Conservation (phyloP, 2,113 vertebrate species). For the Lampris megalopsis region DNA sequence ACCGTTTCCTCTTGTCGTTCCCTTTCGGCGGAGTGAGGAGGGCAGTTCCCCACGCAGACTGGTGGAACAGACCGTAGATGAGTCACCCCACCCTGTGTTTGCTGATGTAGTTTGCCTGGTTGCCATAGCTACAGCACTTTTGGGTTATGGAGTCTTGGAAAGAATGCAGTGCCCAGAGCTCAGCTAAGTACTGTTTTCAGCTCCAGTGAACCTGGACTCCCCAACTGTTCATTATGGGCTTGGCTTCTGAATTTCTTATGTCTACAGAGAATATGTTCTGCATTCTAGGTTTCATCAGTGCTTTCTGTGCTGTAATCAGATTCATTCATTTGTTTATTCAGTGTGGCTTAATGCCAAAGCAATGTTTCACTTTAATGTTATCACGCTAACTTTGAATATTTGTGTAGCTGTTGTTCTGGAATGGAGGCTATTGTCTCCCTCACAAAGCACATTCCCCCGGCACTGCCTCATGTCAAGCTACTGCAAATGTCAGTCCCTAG, state of each 20-base stretch:
- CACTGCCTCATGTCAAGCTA: not conserved
- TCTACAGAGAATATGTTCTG: not conserved
- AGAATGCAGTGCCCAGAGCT: slow-evolving; percentile 21
- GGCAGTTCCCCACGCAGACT: slow-evolving; percentile 52
- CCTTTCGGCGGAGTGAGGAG: slow-evolving; percentile 24
- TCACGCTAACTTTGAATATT: not conserved
- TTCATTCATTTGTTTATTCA: slow-evolving; percentile 6
- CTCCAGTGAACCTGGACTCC: not conserved
- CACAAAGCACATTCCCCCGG: not conserved
- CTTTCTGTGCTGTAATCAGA: not conserved
- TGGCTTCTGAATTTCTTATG: not conserved
- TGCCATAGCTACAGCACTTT: slow-evolving; percentile 69
- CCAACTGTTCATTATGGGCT: not conserved
- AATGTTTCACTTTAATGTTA: too few species aligned
- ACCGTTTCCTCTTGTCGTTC: not conserved
- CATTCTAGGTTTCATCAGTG: not conserved
- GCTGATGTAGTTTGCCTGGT: slow-evolving; percentile 65
- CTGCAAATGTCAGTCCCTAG: not conserved
- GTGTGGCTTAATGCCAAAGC: not conserved
- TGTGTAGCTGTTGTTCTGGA: not conserved
- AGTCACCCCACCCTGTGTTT: slow-evolving; percentile 74
- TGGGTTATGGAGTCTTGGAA: slow-evolving; percentile 40
- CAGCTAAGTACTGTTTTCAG: slow-evolving; percentile 51
- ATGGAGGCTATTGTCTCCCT: not conserved
- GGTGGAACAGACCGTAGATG: slow-evolving; percentile 62